Base-by-base conservation (phyloP, 1,140 invertebrate species). In the Wiebesia pumilae region DNA sequence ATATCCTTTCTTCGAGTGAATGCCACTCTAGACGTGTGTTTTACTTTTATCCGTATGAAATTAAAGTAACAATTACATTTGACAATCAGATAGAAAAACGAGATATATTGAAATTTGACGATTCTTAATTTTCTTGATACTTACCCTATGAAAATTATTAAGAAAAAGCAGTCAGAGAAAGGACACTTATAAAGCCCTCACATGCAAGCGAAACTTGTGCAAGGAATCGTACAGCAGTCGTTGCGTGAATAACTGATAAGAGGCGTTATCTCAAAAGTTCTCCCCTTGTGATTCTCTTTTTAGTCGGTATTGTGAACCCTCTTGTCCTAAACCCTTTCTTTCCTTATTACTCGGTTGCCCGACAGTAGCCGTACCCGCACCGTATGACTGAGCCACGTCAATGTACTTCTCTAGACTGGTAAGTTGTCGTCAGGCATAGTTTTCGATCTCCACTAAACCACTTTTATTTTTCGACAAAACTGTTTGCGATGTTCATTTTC, bases 341-440 rank as follows among this genome's bases (percentile, higher is more conserved):
- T 43, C 21, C 27, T 54, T 16, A n/a, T 3, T n/a, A 38, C 30
- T 51, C 33, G 12, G 21, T 19, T 47, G 7, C 19, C 33, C 21
- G 24, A 14, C 3, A 40, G 4, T 43, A 19, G 35, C 2, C 35
- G 16, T 38, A 40, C 33, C 24, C 78, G 33, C 78, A 62, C 21
- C 62, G 24, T n/a, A 6, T 30, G 51, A 30, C 3, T 12, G 47
- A 62, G 43, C 38, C n/a, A 35, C 35, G 16, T 65, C 19, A 43
- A 67, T 82, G 81, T n/a, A 33, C 40, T 33, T 51, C n/a, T 71
- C 30, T 14, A 40, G n/a, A 79, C 30, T 40, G 33, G 3, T 9
- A 73, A 73, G 3, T 62, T 21, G n/a, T 54, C 21, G 51, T 73
- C 19, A 16, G 87, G 89, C 87, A 86, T 84, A 89, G 33, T 80